Evolutionary conservation across 2,888 invertebrate species (phyloP).

Genomic region (Drosophila kanekoi): DNA sequence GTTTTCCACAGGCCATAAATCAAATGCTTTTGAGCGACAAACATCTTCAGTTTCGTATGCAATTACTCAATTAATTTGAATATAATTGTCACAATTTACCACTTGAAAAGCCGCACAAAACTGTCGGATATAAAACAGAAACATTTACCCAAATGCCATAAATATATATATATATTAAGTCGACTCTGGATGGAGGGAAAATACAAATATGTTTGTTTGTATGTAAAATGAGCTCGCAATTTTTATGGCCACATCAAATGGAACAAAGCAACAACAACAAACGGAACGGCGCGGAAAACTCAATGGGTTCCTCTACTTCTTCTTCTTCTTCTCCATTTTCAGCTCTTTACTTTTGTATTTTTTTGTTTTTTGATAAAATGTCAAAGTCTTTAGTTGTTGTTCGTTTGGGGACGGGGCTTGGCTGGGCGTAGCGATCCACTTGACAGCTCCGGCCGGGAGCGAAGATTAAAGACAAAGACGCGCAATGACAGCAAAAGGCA

Average conservation of each 20-base stretch:
- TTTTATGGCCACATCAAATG: conserved; percentile 78
- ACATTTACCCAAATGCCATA: conserved; percentile 18
- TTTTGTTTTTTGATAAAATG: conserved; percentile 71
- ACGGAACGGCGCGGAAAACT: conserved; percentile 34
- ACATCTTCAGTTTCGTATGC: conserved; percentile 51
- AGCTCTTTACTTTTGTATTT: conserved; percentile 1
- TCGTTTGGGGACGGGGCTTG: not conserved
- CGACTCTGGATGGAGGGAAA: too few species aligned
- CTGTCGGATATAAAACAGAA: conserved; percentile 67
- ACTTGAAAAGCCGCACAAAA: conserved; percentile 74
- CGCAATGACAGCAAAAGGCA: conserved; percentile 61
- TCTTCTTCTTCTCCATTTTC: not conserved
- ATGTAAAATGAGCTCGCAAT: conserved; percentile 70
- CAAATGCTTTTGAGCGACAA: conserved; percentile 61
- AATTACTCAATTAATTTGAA: conserved; percentile 82
- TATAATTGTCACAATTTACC: conserved; percentile 83
- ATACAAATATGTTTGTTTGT: too few species aligned
- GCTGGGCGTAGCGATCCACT: conserved; percentile 47
- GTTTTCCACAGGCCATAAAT: conserved; percentile 73
- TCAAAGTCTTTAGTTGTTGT: conserved; percentile 78
- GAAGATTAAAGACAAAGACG: conserved; percentile 50
- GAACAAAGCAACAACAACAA: conserved; percentile 44
- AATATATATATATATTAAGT: not conserved
- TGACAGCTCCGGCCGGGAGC: conserved; percentile 52
- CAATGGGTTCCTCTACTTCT: conserved; percentile 50